Base-by-base conservation (phyloP, 1,140 invertebrate species). In the Solen grandis region DNA sequence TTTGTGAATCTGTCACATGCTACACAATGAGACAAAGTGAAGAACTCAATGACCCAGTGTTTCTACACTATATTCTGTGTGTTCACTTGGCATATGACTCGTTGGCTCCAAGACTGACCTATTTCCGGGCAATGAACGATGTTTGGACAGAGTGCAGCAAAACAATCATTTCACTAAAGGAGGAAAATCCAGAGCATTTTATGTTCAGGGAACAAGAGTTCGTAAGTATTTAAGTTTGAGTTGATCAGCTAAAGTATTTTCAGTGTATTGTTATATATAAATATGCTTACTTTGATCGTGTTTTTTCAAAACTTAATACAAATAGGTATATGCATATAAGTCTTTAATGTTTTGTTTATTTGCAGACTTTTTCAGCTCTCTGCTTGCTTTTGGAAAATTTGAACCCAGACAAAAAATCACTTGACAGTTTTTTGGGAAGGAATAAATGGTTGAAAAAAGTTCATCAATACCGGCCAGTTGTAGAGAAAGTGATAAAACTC, bases 81-180 rank as follows among this genome's bases (percentile, higher is more conserved):
- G 59, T 65, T 13, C 74, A 66, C 38, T 13, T 76, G 16, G 74
- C 74, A 36, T 76, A 65, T 31, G 25, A 66, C 46, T 36, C n/a
- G 25, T 52, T 76, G 22, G 38, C 74, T 10, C 31, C 31, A 4
- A 50, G 74, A 76, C 50, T 76, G 0, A 50, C 74, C n/a, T 79
- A 70, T 27, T 79, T n/a, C n/a, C n/a, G n/a, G n/a, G n/a, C n/a
- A n/a, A n/a, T n/a, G n/a, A n/a, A n/a, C n/a, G n/a, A n/a, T 79
- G 66, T 79, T 19, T 79, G 76, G 76, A 54, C 76, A 41, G 65
- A 79, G n/a, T 79, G 76, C 52, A 70, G 65, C 36, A 2, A 31
- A 5, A 52, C 35, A 1, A 79, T 79, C 13, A 35, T 33, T 13
- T 38, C 22, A 1, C 4, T 70, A 22, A 36, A 79, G 52, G 14